Evolutionary conservation across 1,140 invertebrate genomes (phyloP).

Genomic region (Antheraea mylitta): DNA sequence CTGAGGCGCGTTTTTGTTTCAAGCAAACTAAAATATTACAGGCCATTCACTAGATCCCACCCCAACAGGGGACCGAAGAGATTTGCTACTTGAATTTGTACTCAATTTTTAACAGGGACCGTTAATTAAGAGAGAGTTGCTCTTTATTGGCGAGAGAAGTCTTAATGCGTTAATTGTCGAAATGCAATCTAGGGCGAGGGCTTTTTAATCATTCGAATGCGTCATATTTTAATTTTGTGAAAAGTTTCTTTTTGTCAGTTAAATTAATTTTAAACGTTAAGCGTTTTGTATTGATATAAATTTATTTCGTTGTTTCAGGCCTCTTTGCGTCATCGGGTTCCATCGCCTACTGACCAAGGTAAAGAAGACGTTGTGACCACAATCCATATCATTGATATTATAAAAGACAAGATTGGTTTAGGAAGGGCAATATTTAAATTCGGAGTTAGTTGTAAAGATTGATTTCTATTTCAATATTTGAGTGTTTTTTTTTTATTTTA

Average conservation of each 20-base stretch:
- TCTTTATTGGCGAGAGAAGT: conserved; percentile 70
- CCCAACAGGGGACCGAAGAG: conserved; percentile 42
- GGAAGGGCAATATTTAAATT: no score
- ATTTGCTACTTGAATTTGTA: conserved; percentile 76
- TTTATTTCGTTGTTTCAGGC: conserved; percentile 68
- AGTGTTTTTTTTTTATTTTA: no score
- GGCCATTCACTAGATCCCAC: conserved; percentile 70
- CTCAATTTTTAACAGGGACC: conserved; percentile 77
- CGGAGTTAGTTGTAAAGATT: no score
- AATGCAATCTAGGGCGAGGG: conserved; percentile 72
- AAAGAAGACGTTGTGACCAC: conserved; percentile 22
- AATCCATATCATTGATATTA: conserved; percentile 17
- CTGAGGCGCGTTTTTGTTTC: conserved; percentile 62
- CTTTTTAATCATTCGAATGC: conserved; percentile 68
- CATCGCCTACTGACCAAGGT: conserved; percentile 73
- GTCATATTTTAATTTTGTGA: conserved; percentile 41
- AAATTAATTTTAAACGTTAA: conserved; percentile 5
- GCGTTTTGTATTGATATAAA: background rate
- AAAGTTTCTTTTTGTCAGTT: conserved; percentile 11
- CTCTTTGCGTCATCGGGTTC: conserved; percentile 63
- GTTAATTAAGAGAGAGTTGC: conserved; percentile 74
- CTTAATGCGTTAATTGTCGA: conserved; percentile 78
- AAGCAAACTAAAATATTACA: conserved; percentile 78
- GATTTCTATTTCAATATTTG: no score
- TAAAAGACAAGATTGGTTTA: no score